These are phyloP conservation scores for Tauraco erythrolophus DNA, from an alignment of 2,113 vertebrate species.

Conservation along the genomic window DNA sequence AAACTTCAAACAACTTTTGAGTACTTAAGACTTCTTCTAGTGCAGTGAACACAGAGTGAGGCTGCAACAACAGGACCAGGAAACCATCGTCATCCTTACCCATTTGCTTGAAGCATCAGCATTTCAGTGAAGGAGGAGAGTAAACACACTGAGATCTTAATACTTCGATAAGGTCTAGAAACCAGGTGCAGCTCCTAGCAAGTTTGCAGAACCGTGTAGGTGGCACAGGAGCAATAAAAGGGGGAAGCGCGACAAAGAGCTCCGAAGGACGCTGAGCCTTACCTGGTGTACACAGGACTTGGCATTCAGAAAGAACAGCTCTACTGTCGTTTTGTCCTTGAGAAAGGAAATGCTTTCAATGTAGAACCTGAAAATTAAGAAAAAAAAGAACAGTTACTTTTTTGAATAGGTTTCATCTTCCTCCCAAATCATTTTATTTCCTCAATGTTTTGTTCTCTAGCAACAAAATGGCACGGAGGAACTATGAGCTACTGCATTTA, in stretches of 20 bases:
- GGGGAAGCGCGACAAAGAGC: neutral
- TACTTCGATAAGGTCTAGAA: neutral
- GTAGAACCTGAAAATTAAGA: constrained; percentile 89
- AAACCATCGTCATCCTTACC: neutral
- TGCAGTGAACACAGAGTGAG: neutral
- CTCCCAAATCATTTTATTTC: constrained; percentile 8
- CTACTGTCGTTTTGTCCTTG: constrained; percentile 93
- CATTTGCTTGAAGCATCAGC: neutral
- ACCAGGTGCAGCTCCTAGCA: neutral
- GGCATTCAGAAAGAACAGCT: constrained; percentile 97
- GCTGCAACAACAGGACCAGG: neutral
- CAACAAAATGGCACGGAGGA: neutral
- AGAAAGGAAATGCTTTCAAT: constrained; percentile 94
- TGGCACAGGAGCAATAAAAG: neutral
- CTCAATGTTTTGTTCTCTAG: neutral
- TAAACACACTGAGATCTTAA: neutral
- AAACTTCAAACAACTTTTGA: neutral
- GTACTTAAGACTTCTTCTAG: neutral
- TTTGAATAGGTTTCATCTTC: neutral
- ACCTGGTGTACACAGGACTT: constrained; percentile 94
- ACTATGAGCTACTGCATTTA: neutral
- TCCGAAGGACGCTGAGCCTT: constrained; percentile 23
- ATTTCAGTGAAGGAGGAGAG: neutral
- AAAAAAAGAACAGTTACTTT: neutral
- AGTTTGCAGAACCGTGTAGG: neutral